Conservation (phyloP, 2,113 vertebrate species). For the Periophthalmus modestus region DNA sequence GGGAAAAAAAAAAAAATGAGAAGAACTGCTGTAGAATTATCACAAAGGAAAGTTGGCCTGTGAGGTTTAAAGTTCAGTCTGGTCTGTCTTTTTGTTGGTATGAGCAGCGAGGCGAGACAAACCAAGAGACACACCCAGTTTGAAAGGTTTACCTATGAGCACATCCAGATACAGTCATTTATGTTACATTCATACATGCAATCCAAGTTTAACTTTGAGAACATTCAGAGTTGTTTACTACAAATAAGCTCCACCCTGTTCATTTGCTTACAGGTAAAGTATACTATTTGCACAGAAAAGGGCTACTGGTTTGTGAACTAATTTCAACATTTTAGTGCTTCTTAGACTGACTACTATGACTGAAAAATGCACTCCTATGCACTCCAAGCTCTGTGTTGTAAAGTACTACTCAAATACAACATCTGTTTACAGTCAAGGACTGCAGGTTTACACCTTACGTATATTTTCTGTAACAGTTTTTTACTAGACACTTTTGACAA, state of each 20-base stretch:
- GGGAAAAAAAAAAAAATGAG: background rate
- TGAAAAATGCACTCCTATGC: too few relatives aligned
- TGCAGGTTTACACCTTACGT: too few relatives aligned
- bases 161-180: background rate
- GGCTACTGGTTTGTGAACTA: too few relatives aligned
- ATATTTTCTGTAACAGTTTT: too few relatives aligned
- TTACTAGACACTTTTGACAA: too few relatives aligned
- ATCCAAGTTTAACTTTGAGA: too few relatives aligned
- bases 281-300: too few relatives aligned
- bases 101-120: conserved; percentile 44
- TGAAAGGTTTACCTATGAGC: background rate
- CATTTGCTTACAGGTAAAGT: background rate
- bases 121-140: conserved; percentile 46
- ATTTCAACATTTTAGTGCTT: too few relatives aligned
- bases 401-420: too few relatives aligned
- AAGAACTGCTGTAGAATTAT: background rate
- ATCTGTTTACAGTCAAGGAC: too few relatives aligned
- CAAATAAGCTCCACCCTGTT: background rate
- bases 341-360: too few relatives aligned
- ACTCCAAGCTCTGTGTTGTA: too few relatives aligned
- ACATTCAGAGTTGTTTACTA: background rate
- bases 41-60: background rate
- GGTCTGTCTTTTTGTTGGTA: conserved; percentile 16
- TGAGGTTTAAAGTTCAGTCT: conserved; percentile 28
- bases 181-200: background rate